Conservation (phyloP, 2,888 invertebrate species). For the Pandemis heparana region DNA sequence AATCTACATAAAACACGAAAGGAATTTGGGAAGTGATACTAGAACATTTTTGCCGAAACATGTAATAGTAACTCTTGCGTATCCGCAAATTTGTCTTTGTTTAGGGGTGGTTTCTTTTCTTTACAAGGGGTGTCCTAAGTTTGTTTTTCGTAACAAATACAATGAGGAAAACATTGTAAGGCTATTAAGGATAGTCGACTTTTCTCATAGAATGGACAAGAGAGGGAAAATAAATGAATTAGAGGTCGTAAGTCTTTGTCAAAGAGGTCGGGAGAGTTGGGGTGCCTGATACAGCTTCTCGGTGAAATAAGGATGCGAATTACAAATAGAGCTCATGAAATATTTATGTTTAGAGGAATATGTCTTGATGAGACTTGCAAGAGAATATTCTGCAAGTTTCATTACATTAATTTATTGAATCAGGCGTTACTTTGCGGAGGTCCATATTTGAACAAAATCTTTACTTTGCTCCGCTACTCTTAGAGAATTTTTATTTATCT, state of each 20-base stretch:
- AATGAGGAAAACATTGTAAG: neutral
- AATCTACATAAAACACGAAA: too few species aligned
- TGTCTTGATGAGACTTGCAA: neutral
- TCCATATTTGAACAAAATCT: too few species aligned
- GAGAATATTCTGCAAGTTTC: too few species aligned
- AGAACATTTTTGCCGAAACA: too few species aligned
- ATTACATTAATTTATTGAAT: too few species aligned
- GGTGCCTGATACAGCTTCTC: neutral
- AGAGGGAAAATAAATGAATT: conserved; percentile 25
- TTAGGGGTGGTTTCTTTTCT: neutral
- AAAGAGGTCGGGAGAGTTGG: conserved; percentile 22
- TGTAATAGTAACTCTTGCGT: neutral
- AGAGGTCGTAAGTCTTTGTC: conserved; percentile 32
- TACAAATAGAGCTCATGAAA: conserved; percentile 14
- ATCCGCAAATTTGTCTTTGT: neutral
- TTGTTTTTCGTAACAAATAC: conserved; percentile 14
- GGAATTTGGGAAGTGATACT: too few species aligned
- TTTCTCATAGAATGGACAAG: neutral
- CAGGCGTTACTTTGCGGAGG: too few species aligned
- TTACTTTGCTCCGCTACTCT: too few species aligned
- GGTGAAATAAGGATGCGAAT: neutral
- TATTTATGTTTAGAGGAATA: conserved; percentile 3
- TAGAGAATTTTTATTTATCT: too few species aligned
- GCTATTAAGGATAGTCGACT: conserved; percentile 8
- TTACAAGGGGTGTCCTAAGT: neutral